Conservation (phyloP, 2,797 vertebrate genomes). For the Microhierax caerulescens region DNA sequence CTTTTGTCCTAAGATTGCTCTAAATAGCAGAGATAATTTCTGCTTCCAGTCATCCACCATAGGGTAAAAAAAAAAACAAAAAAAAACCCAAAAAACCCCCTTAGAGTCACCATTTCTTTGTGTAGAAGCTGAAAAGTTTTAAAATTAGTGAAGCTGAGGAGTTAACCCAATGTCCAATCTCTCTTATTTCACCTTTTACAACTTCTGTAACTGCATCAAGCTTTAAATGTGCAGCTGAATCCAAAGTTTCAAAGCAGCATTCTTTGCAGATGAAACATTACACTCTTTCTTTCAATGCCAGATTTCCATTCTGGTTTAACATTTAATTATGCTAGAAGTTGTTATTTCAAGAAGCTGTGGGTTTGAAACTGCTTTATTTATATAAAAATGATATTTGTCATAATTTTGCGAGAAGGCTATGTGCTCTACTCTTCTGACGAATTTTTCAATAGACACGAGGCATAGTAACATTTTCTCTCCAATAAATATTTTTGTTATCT, state of each 20-base stretch:
- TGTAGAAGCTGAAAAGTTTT: neutral
- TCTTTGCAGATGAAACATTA: slow-evolving; percentile 62
- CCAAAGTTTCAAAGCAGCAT: slow-evolving; percentile 47
- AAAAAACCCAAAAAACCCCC: too few relatives aligned
- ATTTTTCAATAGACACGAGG: slow-evolving; percentile 29
- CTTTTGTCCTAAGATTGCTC: neutral
- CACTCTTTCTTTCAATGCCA: slow-evolving; percentile 51
- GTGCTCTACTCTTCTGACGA: neutral
- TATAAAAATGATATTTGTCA: slow-evolving; percentile 40
- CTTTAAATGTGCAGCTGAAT: neutral
- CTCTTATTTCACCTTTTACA: neutral
- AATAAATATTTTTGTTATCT: slow-evolving; percentile 60
- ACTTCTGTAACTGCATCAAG: neutral
- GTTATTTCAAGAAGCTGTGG: slow-evolving; percentile 64
- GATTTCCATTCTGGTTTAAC: slow-evolving; percentile 66
- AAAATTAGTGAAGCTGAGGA: neutral
- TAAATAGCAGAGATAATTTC: neutral
- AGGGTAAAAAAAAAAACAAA: neutral
- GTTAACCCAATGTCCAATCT: neutral
- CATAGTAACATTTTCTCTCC: neutral
- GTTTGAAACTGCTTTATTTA: slow-evolving; percentile 52
- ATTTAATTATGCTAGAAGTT: slow-evolving; percentile 64
- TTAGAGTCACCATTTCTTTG: neutral
- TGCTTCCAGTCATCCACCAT: neutral
- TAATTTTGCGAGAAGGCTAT: slow-evolving; percentile 30